These are phyloP conservation scores for Macrotis lagotis DNA, from an alignment of 2,113 vertebrate genomes.

Conservation along the genomic window DNA sequence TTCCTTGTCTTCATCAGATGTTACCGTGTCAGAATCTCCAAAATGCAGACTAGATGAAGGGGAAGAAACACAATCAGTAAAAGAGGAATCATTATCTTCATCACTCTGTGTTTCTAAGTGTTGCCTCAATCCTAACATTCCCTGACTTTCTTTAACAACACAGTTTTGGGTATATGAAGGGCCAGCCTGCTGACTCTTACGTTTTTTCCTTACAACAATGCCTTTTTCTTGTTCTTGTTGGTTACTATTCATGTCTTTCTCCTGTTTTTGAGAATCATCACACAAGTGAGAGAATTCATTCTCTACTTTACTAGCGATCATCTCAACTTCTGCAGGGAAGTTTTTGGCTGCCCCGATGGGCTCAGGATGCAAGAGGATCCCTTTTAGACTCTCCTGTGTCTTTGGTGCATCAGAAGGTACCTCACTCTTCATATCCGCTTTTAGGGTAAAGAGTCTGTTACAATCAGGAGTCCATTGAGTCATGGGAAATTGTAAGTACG, in stretches of 20 bases:
- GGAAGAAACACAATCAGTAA: conserved; percentile 97
- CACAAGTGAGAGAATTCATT: conserved; percentile 94
- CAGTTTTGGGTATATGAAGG: conserved; percentile 92
- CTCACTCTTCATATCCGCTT: conserved; percentile 99
- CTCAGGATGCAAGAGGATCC: conserved; percentile 93
- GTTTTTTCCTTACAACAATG: conserved; percentile 92
- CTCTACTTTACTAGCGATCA: conserved; percentile 95
- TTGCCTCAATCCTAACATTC: conserved; percentile 85
- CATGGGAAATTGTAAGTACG: conserved; percentile 84
- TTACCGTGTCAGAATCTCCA: conserved; percentile 97
- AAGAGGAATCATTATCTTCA: conserved; percentile 95
- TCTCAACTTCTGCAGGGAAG: conserved; percentile 92
- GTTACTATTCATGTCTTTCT: conserved; percentile 87
- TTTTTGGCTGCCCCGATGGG: conserved; percentile 91
- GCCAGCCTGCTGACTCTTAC: conserved; percentile 98
- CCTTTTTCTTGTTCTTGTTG: conserved; percentile 91
- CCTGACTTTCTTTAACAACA: conserved; percentile 89
- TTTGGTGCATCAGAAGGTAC: conserved; percentile 92
- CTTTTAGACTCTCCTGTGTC: conserved; percentile 96
- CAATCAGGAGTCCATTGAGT: conserved; percentile 87
- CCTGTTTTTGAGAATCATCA: conserved; percentile 86
- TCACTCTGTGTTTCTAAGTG: conserved; percentile 91
- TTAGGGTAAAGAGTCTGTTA: conserved; percentile 81
- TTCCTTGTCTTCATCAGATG: conserved; percentile 94
- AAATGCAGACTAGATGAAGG: conserved; percentile 97